Percentiles rank a stretch among this genome's conserved stretches.
Evolutionary conservation across 2,797 vertebrate species (phyloP).

Genomic region (Prionace glauca): DNA sequence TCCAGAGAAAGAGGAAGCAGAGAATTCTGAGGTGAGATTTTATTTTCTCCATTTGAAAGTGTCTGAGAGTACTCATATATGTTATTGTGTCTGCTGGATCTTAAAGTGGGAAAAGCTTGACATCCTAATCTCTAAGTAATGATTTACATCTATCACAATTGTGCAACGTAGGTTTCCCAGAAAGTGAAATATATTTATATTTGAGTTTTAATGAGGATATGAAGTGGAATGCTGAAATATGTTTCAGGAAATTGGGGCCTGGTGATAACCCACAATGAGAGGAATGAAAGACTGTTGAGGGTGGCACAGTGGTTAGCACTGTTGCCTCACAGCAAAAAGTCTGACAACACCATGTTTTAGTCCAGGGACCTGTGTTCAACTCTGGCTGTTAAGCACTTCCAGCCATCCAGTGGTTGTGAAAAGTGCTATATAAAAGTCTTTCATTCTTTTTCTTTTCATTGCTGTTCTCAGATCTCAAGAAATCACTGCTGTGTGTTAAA

Average conservation of each 20-base stretch:
- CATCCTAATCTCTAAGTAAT: background rate
- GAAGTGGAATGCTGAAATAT: background rate
- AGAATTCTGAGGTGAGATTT: slow-evolving; percentile 55
- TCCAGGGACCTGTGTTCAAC: too few species aligned
- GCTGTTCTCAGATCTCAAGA: background rate
- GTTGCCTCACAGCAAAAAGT: too few species aligned
- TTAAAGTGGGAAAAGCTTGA: background rate
- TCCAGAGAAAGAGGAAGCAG: slow-evolving; percentile 52
- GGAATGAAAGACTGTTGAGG: background rate
- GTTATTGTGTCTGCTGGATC: background rate
- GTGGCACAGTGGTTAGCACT: too few species aligned
- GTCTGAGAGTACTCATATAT: background rate
- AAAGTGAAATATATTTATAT: background rate
- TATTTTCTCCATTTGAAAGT: background rate
- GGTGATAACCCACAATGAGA: background rate
- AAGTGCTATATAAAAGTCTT: too few species aligned
- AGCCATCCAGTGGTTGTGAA: too few species aligned
- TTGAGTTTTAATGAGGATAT: background rate
- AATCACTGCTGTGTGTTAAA: background rate
- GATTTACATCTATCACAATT: background rate
- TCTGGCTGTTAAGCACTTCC: too few species aligned
- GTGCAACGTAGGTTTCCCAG: background rate
- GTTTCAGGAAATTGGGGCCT: background rate
- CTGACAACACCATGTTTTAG: too few species aligned
- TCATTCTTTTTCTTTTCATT: too few species aligned